phyloP scores from a whole-genome alignment of 2,888 invertebrate genomes.

The Rhagophthalmus giganteus region DNA sequence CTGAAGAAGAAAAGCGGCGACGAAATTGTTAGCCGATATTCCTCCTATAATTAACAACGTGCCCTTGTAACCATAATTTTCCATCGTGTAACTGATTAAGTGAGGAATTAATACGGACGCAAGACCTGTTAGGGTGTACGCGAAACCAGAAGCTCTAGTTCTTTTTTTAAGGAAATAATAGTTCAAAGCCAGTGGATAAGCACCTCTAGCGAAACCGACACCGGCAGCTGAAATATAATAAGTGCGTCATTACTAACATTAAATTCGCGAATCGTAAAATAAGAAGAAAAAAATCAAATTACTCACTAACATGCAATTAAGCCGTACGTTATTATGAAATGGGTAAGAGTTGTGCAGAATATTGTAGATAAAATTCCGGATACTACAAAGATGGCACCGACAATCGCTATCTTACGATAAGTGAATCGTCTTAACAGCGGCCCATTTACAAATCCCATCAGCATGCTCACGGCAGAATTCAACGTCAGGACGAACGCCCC shows the following conservation, averaged over 20 bases:
- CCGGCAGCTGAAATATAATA: background rate
- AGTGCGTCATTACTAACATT: too few relatives aligned
- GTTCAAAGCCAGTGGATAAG: background rate
- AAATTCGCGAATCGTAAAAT: too few relatives aligned
- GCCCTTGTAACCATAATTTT: background rate
- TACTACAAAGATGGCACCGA: slow-evolving; percentile 55
- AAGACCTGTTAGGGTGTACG: background rate
- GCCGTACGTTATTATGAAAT: background rate
- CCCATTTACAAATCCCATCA: slow-evolving; percentile 63
- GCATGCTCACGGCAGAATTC: slow-evolving; percentile 66
- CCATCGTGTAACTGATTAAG: background rate
- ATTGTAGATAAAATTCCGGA: background rate
- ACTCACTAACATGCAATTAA: background rate
- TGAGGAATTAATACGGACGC: background rate
- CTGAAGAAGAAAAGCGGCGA: background rate
- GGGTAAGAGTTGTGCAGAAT: background rate
- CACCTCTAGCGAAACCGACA: background rate
- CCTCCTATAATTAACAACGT: background rate
- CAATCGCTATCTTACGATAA: background rate
- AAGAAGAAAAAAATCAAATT: background rate
- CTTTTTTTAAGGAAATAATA: background rate
- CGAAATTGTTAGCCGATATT: background rate
- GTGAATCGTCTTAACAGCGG: slow-evolving; percentile 1
- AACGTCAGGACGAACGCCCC: slow-evolving; percentile 62
- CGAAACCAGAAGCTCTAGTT: background rate